Conservation (phyloP, 2,888 invertebrate species). For the Dastarcus helophoroides region DNA sequence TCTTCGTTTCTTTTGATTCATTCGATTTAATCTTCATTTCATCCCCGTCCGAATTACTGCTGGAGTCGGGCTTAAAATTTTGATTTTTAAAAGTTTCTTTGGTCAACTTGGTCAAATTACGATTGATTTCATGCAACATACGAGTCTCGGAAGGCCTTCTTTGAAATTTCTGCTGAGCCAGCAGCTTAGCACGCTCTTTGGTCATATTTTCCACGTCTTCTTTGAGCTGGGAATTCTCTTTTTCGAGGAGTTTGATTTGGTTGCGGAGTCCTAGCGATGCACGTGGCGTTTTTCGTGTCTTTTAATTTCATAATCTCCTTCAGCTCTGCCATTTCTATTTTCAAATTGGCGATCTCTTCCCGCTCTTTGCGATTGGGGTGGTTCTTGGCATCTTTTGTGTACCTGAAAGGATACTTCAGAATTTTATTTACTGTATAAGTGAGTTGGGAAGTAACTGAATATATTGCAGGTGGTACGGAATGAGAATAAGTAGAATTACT, state of each 20-base stretch:
- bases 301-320: slow-evolving; percentile 59
- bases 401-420: slow-evolving; percentile 24
- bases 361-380: slow-evolving; percentile 54
- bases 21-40: too few species aligned
- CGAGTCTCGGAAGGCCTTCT: slow-evolving; percentile 52
- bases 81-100: slow-evolving; percentile 23
- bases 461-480: too few species aligned
- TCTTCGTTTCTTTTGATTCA: too few species aligned
- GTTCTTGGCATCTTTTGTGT: slow-evolving; percentile 58
- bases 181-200: slow-evolving; percentile 53
- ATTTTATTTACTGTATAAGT: too few species aligned
- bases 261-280: slow-evolving; percentile 61
- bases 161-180: slow-evolving; percentile 46
- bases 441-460: too few species aligned
- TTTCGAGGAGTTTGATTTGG: slow-evolving; percentile 60
- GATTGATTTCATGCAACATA: slow-evolving; percentile 66
- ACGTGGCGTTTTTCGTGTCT: slow-evolving; percentile 60
- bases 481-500: too few species aligned
- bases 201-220: slow-evolving; percentile 55
- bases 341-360: slow-evolving; percentile 54
- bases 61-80: slow-evolving; percentile 6
- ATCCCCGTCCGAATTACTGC: slow-evolving; percentile 7
- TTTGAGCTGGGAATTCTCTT: slow-evolving; percentile 53
- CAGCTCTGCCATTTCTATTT: slow-evolving; percentile 51
- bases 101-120: slow-evolving; percentile 42